Percentiles rank a stretch among this genome's conserved stretches.
Evolutionary conservation across 2,888 invertebrate species (phyloP).

Genomic region (Syrista parreyssii): DNA sequence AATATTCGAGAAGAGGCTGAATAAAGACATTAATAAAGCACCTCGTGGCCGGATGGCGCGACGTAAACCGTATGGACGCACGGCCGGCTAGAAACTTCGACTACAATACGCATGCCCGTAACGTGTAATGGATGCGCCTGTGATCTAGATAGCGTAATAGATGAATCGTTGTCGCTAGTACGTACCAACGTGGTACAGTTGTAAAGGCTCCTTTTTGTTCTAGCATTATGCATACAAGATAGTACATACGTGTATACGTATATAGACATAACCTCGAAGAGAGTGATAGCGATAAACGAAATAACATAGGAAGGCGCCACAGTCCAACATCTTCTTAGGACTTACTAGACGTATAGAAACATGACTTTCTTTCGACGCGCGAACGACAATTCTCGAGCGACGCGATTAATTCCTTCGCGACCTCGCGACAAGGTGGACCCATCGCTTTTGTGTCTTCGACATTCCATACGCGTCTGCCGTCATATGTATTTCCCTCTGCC

Average conservation of each 20-base stretch:
- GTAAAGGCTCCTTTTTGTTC: not conserved
- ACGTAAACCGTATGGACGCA: constrained; percentile 18
- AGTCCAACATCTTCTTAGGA: not conserved
- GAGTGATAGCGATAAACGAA: not conserved
- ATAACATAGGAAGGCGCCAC: not conserved
- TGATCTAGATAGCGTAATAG: constrained; percentile 29
- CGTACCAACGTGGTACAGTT: not conserved
- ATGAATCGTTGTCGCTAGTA: not conserved
- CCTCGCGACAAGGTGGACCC: not conserved
- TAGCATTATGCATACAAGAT: not conserved
- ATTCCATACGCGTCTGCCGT: not conserved
- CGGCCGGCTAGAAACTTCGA: constrained; percentile 26
- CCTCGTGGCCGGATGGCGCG: constrained; percentile 34
- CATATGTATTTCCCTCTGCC: not conserved
- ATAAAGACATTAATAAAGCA: constrained; percentile 56
- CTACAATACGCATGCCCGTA: constrained; percentile 38
- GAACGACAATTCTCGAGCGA: not conserved
- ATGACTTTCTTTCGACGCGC: not conserved
- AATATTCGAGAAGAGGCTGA: constrained; percentile 31
- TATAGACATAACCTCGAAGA: not conserved
- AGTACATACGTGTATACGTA: not conserved
- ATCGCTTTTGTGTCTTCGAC: not conserved
- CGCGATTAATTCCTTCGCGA: not conserved
- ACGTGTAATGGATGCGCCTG: constrained; percentile 38
- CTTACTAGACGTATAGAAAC: not conserved